Base-by-base conservation (phyloP, 2,888 invertebrate species). In the Philaethria dido region DNA sequence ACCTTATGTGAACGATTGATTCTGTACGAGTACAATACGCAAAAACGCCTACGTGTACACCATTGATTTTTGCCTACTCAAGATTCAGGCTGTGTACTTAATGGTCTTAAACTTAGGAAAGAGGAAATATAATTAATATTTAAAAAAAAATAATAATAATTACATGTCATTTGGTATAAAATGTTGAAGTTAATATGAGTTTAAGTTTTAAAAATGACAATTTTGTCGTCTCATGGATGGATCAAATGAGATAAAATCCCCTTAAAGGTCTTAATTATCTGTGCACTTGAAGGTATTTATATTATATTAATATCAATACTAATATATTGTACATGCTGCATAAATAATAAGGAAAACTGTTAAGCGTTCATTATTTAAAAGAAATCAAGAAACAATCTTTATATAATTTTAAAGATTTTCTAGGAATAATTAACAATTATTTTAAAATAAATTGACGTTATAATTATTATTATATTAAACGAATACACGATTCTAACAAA, bases 1-100 rank as follows among this genome's bases (percentile, higher is more conserved):
- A 64, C 42, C 22, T 20, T 66, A 62, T 69, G 69, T 52, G 69
- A 69, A 69, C 62, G 47, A 69, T 62, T 66, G 45, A 62, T 54
- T 57, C 44, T 50, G 22, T 44, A 66, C 59, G 39, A 62, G 22
- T 44, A 66, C 59, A 45, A 62, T 50, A 29, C 18, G 47, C 54
- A 68, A 52, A 65, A 57, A 66, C 57, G 42, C 61, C 64, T 16
- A 62, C 61, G 64, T 25, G 47, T 60, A 29, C 55, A 59, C 50
- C 65, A 65, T 62, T 69, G 68, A 62, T 65, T 62, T 54, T 59
- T 18, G 45, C 42, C 65, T 60, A 65, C 44, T 60, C 59, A 42
- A 20, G 20, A 22, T 25, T 60, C 44, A 57, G 39, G 25, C 25
- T 57, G 57, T 57, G 25, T 42, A n/a, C 42, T 42, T 57, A n/a